phyloP scores from a whole-genome alignment of 1,140 invertebrate genomes.

The Habropoda laboriosa region DNA sequence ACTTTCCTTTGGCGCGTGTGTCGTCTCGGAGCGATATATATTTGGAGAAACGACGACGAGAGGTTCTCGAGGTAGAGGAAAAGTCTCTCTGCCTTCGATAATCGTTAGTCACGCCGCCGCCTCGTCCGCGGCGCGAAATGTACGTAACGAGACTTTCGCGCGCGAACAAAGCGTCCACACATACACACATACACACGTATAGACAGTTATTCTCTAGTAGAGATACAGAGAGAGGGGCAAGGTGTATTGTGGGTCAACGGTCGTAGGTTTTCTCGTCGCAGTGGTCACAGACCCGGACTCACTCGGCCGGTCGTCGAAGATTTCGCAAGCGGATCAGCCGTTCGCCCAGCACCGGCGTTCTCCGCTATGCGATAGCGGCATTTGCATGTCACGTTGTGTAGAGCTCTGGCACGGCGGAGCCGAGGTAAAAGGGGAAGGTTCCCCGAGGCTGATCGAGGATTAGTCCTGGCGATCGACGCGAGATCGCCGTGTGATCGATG shows the following conservation, averaged over 20 bases:
- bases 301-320: constrained; percentile 48
- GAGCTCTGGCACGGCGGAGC: constrained; percentile 21
- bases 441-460: constrained; percentile 56
- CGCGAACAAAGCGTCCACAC: constrained; percentile 21
- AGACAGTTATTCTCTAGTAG: no score
- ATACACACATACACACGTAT: neutral
- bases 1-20: constrained; percentile 6
- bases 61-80: no score
- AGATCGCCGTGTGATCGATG: constrained; percentile 57
- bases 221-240: no score
- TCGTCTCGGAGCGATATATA: neutral
- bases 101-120: constrained; percentile 32
- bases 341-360: constrained; percentile 34
- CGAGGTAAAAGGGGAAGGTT: constrained; percentile 41
- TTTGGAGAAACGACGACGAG: neutral
- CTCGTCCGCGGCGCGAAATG: neutral
- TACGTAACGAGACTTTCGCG: constrained; percentile 38
- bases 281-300: constrained; percentile 39
- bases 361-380: constrained; percentile 59
- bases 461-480: constrained; percentile 55
- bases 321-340: constrained; percentile 64
- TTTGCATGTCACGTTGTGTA: constrained; percentile 62
- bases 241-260: constrained; percentile 51
- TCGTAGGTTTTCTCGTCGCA: constrained; percentile 50
- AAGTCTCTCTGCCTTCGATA: constrained; percentile 1